phyloP scores from a whole-genome alignment of 92 coral and sea anemone genomes.

The Bergia puertoricense region DNA sequence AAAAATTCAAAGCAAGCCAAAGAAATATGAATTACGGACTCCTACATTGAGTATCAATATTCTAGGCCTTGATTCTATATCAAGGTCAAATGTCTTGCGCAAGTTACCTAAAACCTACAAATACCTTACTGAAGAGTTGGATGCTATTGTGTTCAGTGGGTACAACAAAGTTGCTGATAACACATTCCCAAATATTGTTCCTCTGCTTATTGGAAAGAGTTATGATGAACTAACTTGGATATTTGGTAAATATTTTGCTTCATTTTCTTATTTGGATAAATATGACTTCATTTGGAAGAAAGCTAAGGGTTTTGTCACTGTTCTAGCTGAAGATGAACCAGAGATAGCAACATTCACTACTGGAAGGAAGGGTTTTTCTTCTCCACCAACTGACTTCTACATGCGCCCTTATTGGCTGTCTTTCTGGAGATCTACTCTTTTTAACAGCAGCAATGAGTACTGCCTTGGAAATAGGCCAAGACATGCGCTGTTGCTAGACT shows the following conservation, averaged over 20 bases:
- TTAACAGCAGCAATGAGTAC: constrained; percentile 16
- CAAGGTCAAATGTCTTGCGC: constrained; percentile 22
- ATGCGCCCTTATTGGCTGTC: constrained; percentile 39
- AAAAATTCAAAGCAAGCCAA: not conserved
- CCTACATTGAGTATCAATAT: constrained; percentile 13
- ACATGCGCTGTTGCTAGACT: constrained; percentile 27
- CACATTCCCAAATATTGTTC: constrained; percentile 26
- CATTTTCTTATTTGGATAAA: constrained; percentile 9
- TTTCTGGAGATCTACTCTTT: constrained; percentile 24
- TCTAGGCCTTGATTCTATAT: constrained; percentile 28
- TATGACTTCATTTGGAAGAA: constrained; percentile 41
- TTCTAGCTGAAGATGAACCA: constrained; percentile 38
- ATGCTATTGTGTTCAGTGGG: not conserved
- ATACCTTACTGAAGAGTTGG: constrained; percentile 15
- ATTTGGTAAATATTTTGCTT: constrained; percentile 26
- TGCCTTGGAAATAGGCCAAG: constrained; percentile 32
- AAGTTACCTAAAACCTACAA: constrained; percentile 31
- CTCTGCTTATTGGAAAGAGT: constrained; percentile 29
- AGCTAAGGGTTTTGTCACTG: constrained; percentile 7
- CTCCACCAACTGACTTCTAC: constrained; percentile 32
- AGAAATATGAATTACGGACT: not conserved
- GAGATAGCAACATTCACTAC: constrained; percentile 25
- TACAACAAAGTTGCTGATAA: constrained; percentile 33
- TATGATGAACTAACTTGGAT: constrained; percentile 31
- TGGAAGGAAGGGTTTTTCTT: constrained; percentile 34